Conservation (phyloP, 2,888 invertebrate genomes). For the Habrosyne pyritoides region DNA sequence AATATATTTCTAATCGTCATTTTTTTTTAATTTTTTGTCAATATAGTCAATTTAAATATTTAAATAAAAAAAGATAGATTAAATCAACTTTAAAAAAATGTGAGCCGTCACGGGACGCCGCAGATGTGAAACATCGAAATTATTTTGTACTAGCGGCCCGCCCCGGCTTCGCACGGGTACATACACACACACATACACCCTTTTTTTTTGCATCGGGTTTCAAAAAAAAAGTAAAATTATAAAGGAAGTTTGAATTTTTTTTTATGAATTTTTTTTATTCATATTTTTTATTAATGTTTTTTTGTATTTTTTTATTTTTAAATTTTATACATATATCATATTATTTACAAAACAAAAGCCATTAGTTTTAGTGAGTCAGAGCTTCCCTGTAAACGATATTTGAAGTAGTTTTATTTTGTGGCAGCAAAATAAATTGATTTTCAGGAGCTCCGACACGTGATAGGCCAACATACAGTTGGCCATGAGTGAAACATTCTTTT, state of each 20-base stretch:
- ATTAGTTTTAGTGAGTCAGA: conserved; percentile 7
- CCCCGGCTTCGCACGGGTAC: background rate
- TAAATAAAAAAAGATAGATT: too few relatives aligned
- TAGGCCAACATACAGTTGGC: conserved; percentile 13
- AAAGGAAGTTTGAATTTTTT: background rate
- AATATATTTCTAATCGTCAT: too few relatives aligned
- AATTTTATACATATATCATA: conserved; percentile 1
- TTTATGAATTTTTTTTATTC: conserved; percentile 3
- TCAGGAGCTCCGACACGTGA: conserved; percentile 17
- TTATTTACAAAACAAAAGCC: conserved; percentile 2
- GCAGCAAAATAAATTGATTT: conserved; percentile 19
- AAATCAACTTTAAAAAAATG: too few relatives aligned
- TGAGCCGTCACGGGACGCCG: too few relatives aligned
- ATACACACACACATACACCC: background rate
- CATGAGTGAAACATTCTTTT: conserved; percentile 24
- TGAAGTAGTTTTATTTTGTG: conserved; percentile 17
- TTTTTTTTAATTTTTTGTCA: too few relatives aligned
- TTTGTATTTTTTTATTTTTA: too few relatives aligned
- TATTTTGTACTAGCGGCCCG: too few relatives aligned
- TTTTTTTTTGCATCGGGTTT: conserved; percentile 1
- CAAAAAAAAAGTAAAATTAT: background rate
- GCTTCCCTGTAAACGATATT: conserved; percentile 22
- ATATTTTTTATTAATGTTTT: too few relatives aligned
- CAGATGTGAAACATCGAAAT: too few relatives aligned
- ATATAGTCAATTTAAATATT: too few relatives aligned